Base-by-base conservation (phyloP, 1,140 invertebrate species). In the Drosophila guanche region DNA sequence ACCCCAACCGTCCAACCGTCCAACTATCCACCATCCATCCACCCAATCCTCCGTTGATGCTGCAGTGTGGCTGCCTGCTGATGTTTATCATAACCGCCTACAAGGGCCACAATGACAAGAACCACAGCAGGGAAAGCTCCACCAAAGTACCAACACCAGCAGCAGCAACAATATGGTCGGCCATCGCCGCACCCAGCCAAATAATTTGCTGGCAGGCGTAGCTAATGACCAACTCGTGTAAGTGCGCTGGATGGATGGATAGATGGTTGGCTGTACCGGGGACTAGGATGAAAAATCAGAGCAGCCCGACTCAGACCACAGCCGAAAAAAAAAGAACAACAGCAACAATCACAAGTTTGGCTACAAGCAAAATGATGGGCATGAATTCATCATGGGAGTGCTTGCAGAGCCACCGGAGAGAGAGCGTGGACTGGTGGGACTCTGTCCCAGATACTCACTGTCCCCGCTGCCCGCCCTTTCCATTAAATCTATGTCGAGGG, bases 211-310 rank as follows among this genome's bases (percentile, higher is more conserved):
- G 81, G 60, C 81, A 85, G 81, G 73, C 81, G 77, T 63, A 77
- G 81, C 81, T 85, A 86, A 85, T 85, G 81, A 85, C 81, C 74
- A 88, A 68, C 73, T 75, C 84, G 77, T 86, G 83, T 81, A 85
- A 86, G 83, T 81, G 78, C 81, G 73, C 69, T 51, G 33, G 69
- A 61, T 78, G 60, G 47, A 41, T 50, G 65, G 50, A 41, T 61
- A 62, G 72, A 67, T 66, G 77, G 81, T 46, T 57, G 79, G 79
- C 33, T 62, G 66, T 43, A 57, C 27, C 10, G 37, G 54, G 55
- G 43, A 59, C 54, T 48, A 37, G 60, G 46, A 59, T 62, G 81
- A 80, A 77, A 85, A 76, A 76, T 85, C 81, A 69, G 76, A 81
- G 70, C 81, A 66, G 33, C 5, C 29, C 45, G 52, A 41, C 42